Evolutionary conservation across 2,797 vertebrate genomes (phyloP).

Genomic region (Alca torda): DNA sequence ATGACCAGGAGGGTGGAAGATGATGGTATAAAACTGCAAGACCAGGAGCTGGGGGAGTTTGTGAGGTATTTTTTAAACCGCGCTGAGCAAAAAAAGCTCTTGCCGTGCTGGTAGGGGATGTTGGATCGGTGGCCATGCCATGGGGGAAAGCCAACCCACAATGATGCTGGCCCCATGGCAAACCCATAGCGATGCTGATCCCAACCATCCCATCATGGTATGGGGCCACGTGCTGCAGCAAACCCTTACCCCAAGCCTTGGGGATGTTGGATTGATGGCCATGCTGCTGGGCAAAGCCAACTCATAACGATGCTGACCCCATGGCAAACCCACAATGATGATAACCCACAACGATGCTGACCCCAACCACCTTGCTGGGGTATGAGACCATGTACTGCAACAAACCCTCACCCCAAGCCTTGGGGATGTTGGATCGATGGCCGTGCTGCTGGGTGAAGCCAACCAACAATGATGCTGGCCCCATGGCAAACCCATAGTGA

Average conservation of each 20-base stretch:
- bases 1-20: neutral
- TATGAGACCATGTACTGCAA: rapidly evolving
- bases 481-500: no score
- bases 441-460: no score
- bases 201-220: no score
- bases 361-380: no score
- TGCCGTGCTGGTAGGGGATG: neutral
- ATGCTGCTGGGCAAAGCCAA: neutral
- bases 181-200: no score
- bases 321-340: neutral
- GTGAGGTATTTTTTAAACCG: neutral
- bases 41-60: neutral
- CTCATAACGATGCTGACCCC: no score
- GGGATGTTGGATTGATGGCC: neutral
- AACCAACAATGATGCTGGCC: no score
- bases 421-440: no score
- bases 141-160: neutral
- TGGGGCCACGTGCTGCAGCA: no score
- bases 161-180: no score
- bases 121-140: rapidly evolving
- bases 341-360: no score
- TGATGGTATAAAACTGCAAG: neutral
- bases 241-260: neutral
- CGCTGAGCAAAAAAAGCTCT: neutral
- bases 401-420: neutral